Percentiles rank a stretch among this genome's conserved stretches.
Conservation (phyloP, 2,797 vertebrate species). For the Sebastes baramenuke region DNA sequence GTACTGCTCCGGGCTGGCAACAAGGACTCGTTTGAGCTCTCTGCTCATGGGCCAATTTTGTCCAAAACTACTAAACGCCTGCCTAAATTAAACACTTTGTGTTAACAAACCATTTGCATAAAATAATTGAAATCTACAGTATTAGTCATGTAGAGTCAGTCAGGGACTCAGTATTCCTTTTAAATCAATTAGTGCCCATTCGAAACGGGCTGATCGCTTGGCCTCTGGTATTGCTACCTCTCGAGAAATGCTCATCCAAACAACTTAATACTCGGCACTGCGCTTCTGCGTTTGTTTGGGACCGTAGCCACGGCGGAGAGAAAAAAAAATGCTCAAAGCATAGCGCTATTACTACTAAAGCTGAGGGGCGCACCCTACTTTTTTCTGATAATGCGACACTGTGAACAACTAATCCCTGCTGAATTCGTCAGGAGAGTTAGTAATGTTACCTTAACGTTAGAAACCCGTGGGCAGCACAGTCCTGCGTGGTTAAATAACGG, state of each 20-base stretch:
- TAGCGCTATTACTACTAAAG: no score
- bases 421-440: no score
- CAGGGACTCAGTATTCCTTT: background rate
- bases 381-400: no score
- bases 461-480: no score
- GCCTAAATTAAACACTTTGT: background rate
- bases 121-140: background rate
- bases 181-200: background rate
- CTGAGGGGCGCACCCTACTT: no score
- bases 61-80: slow-evolving; percentile 2
- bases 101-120: slow-evolving; percentile 19
- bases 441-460: no score
- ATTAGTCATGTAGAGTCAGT: background rate
- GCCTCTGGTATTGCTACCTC: background rate
- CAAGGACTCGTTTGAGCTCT: background rate
- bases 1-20: background rate
- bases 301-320: no score
- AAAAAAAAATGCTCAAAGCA: no score
- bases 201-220: background rate
- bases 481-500: no score
- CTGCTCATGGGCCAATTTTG: background rate
- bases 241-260: background rate
- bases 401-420: no score
- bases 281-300: no score
- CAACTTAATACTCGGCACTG: background rate